Evolutionary conservation across 2,797 vertebrate species (phyloP).

Genomic region (Gallinago nigripennis): DNA sequence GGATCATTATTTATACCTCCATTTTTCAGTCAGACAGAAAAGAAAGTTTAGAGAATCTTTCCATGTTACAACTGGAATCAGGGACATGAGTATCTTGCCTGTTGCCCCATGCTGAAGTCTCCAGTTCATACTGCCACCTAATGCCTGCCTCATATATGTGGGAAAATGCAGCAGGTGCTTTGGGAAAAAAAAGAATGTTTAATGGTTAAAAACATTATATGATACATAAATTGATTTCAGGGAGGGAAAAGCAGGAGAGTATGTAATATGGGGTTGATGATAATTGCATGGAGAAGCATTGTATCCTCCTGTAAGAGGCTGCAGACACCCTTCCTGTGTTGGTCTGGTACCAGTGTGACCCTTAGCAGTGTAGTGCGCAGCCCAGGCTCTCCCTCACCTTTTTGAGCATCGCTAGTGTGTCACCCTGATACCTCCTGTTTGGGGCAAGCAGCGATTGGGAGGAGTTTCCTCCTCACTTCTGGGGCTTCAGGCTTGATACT

Average conservation of each 20-base stretch:
- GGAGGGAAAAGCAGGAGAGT: neutral
- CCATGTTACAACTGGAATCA: neutral
- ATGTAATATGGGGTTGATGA: neutral
- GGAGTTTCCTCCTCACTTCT: neutral
- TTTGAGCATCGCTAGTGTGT: accelerated
- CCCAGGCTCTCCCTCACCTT: neutral
- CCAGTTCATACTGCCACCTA: constrained; percentile 58
- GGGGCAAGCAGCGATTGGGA: neutral
- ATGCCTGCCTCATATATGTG: neutral
- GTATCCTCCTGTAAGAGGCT: neutral
- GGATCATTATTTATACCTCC: neutral
- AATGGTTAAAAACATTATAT: neutral
- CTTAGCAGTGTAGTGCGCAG: neutral
- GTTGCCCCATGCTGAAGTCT: neutral
- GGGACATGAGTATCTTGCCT: neutral
- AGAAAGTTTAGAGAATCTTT: neutral
- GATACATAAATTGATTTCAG: neutral
- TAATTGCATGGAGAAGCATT: neutral
- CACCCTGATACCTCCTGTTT: neutral
- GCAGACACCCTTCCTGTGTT: neutral
- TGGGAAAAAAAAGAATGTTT: neutral
- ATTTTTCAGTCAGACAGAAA: neutral
- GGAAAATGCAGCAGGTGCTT: neutral
- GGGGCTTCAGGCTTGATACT: neutral
- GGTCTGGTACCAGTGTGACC: neutral